Evolutionary conservation across 2,888 invertebrate species (phyloP).

Genomic region (Stenurella melanura): DNA sequence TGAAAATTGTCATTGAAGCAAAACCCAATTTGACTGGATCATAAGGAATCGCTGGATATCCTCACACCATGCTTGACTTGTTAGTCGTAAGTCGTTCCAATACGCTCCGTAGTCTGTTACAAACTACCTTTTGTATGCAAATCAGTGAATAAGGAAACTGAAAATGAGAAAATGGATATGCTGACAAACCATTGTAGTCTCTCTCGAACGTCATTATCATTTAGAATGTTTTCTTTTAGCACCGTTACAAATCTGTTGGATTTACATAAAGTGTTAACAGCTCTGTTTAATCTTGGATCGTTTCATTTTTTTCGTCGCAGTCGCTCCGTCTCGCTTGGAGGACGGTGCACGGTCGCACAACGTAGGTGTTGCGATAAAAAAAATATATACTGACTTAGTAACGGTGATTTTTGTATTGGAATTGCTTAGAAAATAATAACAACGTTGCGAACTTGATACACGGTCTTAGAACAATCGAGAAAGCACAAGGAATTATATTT

Average conservation of each 20-base stretch:
- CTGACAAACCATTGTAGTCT: slow-evolving; percentile 30
- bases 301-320: slow-evolving; percentile 13
- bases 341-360: background rate
- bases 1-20: no score
- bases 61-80: background rate
- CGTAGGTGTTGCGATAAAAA: slow-evolving; percentile 4
- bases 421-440: background rate
- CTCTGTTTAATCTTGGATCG: background rate
- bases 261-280: slow-evolving; percentile 26
- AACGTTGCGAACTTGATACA: background rate
- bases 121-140: slow-evolving; percentile 44
- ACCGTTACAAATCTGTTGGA: slow-evolving; percentile 35
- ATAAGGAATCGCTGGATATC: background rate
- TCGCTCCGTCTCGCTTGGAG: slow-evolving; percentile 4
- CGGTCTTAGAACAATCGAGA: background rate
- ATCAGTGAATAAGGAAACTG: slow-evolving; percentile 35
- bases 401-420: background rate
- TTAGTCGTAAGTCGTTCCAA: slow-evolving; percentile 22
- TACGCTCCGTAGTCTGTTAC: slow-evolving; percentile 1
- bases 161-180: slow-evolving; percentile 40
- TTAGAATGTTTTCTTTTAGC: slow-evolving; percentile 30
- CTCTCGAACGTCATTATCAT: slow-evolving; percentile 35
- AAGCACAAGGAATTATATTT: no score
- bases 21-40: no score
- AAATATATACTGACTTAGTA: background rate